Evolutionary conservation across 2,113 vertebrate genomes (phyloP).

Genomic region (Zosterops japonicus): DNA sequence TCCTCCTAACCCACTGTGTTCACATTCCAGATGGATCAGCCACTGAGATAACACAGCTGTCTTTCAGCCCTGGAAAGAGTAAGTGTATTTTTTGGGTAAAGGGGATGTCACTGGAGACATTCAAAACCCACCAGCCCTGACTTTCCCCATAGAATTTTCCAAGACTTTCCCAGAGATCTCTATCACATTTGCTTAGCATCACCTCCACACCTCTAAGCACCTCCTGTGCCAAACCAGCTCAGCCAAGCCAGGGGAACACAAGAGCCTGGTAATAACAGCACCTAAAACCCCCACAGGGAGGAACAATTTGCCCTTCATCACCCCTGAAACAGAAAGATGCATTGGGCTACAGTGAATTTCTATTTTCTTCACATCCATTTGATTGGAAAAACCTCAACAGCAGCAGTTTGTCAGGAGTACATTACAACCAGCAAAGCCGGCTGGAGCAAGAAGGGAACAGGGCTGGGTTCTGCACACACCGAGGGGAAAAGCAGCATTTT

Average conservation of each 20-base stretch:
- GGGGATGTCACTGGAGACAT: neutral
- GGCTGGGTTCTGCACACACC: neutral
- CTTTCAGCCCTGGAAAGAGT: neutral
- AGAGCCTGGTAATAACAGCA: neutral
- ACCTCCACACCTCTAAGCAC: neutral
- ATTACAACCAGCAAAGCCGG: neutral
- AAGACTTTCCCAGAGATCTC: neutral
- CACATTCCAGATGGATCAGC: neutral
- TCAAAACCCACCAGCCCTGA: neutral
- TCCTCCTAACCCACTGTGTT: neutral
- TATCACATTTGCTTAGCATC: neutral
- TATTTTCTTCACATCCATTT: neutral
- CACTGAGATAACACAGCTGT: neutral
- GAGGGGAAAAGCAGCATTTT: neutral
- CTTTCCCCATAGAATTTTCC: neutral
- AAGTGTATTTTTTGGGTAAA: neutral
- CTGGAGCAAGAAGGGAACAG: neutral
- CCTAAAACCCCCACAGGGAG: neutral
- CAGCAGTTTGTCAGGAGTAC: neutral
- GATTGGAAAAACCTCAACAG: neutral
- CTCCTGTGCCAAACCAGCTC: neutral
- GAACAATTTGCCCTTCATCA: neutral
- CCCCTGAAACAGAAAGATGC: neutral
- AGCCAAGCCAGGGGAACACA: neutral
- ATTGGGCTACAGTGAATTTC: neutral